These are phyloP conservation scores for Pyrocephalus nanus DNA, from an alignment of 2,797 vertebrate genomes.

Conservation along the genomic window DNA sequence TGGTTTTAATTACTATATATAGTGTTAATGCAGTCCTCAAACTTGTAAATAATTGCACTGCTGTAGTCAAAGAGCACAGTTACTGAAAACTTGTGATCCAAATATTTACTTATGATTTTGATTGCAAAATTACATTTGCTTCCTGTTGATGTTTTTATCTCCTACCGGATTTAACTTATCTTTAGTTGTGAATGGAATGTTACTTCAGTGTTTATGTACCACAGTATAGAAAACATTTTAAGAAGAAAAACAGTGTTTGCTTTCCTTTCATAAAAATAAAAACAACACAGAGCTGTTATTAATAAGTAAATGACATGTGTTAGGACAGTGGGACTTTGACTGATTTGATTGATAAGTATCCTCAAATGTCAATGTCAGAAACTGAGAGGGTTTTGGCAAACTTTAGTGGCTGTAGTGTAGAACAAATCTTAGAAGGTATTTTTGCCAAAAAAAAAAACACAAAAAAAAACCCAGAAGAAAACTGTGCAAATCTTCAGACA, in stretches of 20 bases:
- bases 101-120: slow-evolving; percentile 13
- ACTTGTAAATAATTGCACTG: background rate
- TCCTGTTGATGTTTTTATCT: slow-evolving; percentile 10
- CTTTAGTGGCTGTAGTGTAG: background rate
- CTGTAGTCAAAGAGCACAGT: background rate
- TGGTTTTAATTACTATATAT: background rate
- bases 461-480: background rate
- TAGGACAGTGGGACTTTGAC: background rate
- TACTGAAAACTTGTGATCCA: background rate
- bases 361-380: background rate
- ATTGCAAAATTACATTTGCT: background rate
- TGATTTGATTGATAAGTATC: background rate
- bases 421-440: background rate
- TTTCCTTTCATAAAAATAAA: background rate
- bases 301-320: background rate
- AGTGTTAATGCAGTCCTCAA: background rate
- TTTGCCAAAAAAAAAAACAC: background rate
- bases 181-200: background rate
- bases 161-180: background rate
- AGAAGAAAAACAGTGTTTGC: background rate
- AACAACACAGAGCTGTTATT: background rate
- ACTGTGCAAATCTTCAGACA: background rate
- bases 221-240: background rate
- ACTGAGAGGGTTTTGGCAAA: background rate
- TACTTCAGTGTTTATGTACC: background rate